Evolutionary conservation across 2,113 vertebrate species (phyloP).

Genomic region (Chelonoidis abingdonii): DNA sequence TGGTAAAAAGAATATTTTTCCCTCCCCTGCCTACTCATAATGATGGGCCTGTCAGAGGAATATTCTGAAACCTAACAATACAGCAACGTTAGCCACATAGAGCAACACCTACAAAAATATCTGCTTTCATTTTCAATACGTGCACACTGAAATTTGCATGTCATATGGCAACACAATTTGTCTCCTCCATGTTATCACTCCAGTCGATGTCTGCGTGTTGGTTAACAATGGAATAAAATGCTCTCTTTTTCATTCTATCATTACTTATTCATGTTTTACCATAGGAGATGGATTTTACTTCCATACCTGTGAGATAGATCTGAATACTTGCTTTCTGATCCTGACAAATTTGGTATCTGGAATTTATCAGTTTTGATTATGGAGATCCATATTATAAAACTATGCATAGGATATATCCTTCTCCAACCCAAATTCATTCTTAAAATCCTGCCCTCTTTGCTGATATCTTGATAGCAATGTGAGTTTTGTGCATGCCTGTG

Average conservation of each 20-base stretch:
- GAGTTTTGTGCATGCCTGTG: background rate
- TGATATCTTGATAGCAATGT: background rate
- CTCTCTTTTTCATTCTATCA: background rate
- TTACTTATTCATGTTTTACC: background rate
- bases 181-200: background rate
- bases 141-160: background rate
- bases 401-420: background rate
- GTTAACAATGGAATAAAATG: background rate
- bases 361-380: background rate
- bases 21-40: too few relatives aligned
- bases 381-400: background rate
- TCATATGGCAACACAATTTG: background rate
- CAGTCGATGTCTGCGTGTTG: background rate
- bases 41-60: too few relatives aligned
- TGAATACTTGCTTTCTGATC: background rate
- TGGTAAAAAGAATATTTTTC: too few relatives aligned
- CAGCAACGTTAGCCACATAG: too few relatives aligned
- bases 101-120: background rate
- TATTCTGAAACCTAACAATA: too few relatives aligned
- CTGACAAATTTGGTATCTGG: background rate
- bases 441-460: background rate
- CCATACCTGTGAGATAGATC: background rate
- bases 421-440: background rate
- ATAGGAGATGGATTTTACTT: background rate
- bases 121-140: background rate